A percentile compares a stretch with the other conserved stretches of the same genome.
Conservation (phyloP, 2,888 invertebrate species). For the Platerodrilus igneus region DNA sequence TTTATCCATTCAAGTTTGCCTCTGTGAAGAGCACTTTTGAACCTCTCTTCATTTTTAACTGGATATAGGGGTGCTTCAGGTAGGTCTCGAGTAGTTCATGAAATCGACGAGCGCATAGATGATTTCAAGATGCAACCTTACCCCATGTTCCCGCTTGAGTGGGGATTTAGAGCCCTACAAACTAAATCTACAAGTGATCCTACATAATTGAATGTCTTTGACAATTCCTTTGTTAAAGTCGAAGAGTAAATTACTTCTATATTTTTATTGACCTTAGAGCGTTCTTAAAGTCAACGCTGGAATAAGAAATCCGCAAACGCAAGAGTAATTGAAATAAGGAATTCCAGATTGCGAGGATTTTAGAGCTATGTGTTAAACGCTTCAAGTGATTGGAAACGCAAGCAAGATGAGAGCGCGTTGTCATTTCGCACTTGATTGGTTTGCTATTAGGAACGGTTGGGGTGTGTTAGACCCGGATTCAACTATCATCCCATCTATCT, state of each 20-base stretch:
- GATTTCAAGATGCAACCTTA: conserved; percentile 20
- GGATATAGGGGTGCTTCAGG: conserved; percentile 17
- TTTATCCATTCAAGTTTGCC: conserved; percentile 14
- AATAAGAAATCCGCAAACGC: conserved; percentile 1
- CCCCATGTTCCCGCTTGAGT: conserved; percentile 14
- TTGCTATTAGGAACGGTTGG: conserved; percentile 20
- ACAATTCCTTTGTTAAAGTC: conserved; percentile 15
- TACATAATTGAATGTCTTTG: conserved; percentile 22
- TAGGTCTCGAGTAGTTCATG: conserved; percentile 22
- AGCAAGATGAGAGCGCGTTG: conserved; percentile 17
- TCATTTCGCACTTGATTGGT: conserved; percentile 29
- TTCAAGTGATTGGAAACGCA: conserved; percentile 18
- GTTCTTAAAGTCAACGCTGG: not conserved
- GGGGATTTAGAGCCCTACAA: conserved; percentile 12
- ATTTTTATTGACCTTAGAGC: conserved; percentile 10
- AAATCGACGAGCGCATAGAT: conserved; percentile 21
- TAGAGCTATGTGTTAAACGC: conserved; percentile 21
- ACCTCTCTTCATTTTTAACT: conserved; percentile 22
- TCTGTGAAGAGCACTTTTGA: conserved; percentile 18
- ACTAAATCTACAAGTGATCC: conserved; percentile 19
- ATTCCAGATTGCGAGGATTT: conserved; percentile 16
- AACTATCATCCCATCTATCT: conserved; percentile 21
- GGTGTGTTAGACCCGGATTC: conserved; percentile 11
- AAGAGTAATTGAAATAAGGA: conserved; percentile 14
- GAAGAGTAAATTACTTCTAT: conserved; percentile 16